These are phyloP conservation scores for Aptenodytes forsteri DNA, from an alignment of 2,113 vertebrate genomes.

Conservation along the genomic window DNA sequence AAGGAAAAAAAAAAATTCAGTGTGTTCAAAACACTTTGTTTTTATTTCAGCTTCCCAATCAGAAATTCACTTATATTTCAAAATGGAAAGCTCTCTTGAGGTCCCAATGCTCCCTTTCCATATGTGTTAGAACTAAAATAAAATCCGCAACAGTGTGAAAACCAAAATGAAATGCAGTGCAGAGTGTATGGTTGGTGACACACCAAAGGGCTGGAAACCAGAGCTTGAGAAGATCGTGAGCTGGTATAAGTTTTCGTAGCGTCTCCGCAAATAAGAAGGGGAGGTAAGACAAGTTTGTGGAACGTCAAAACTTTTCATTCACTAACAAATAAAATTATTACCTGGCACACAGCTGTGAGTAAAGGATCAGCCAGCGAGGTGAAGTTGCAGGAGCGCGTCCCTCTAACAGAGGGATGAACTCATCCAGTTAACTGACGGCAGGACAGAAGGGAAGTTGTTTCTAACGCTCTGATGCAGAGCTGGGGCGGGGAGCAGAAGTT, in stretches of 20 bases:
- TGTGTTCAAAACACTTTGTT: background rate
- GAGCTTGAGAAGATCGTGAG: background rate
- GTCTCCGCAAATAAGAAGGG: background rate
- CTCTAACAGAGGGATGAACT: background rate
- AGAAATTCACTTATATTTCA: background rate
- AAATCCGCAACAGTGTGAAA: background rate
- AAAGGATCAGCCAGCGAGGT: background rate
- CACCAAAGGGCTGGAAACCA: background rate
- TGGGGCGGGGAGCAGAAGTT: background rate
- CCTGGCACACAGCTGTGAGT: background rate
- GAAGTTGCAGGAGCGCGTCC: background rate
- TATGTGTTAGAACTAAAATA: conserved; percentile 19
- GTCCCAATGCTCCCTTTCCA: background rate
- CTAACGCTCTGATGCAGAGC: background rate
- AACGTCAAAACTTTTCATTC: background rate
- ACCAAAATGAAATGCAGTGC: conserved; percentile 14
- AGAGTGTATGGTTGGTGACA: conserved; percentile 3
- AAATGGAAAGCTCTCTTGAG: background rate
- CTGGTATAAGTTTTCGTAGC: background rate
- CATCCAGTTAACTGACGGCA: background rate
- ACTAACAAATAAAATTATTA: background rate
- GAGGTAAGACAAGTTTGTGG: background rate
- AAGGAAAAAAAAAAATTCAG: background rate
- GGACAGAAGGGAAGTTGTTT: background rate
- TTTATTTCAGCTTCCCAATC: background rate